Base-by-base conservation (phyloP, 1,140 invertebrate species). In the Drosophila tsacasi region DNA sequence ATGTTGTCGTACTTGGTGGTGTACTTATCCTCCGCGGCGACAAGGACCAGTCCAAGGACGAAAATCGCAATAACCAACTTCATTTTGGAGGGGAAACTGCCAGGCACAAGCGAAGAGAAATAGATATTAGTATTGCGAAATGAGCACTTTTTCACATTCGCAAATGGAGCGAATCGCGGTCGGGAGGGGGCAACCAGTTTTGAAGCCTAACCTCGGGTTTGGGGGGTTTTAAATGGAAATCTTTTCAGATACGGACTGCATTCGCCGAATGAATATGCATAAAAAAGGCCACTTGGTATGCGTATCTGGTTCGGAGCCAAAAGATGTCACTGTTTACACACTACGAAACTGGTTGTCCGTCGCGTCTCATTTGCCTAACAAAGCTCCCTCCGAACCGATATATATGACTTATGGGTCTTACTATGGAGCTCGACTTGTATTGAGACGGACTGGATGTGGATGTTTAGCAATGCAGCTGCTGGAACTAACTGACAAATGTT, bases 1-100 rank as follows among this genome's bases (percentile, higher is more conserved):
- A 97, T 93, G 75, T 95, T 95, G 86, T 97, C 96, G 80, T 95
- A 97, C 91, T 96, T 96, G 21, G 94, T 95, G 0, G 96, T 96
- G 83, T 97, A 97, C 71, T 94, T 95, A 0, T 94, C 94, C 1
- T 92, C 93, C 3, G 94, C 94, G 30, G 80, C 68, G n/a, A 91
- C 89, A 60, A 93, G 92, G 0, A 91, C 93, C 44, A 95, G 59
- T 25, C 93, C 92, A n/a, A 95, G 58, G 13, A 72, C 63, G 15
- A 91, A 9, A 13, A 91, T 25, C n/a, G 79, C 27, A 15, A 77
- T 19, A 23, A 67, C 23, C 47, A 78, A 62, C 67, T 85, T 92
- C 72, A 90, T 85, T 13, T 80, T 76, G 49, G 30, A 21, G n/a
- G 57, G 13, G 62, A 37, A 37, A 37, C 65, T 52, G 23, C 37